A percentile compares a stretch with the other conserved stretches of the same genome.
These are phyloP conservation scores for Enoplosus armatus DNA, from an alignment of 2,797 vertebrate genomes.

Conservation along the genomic window DNA sequence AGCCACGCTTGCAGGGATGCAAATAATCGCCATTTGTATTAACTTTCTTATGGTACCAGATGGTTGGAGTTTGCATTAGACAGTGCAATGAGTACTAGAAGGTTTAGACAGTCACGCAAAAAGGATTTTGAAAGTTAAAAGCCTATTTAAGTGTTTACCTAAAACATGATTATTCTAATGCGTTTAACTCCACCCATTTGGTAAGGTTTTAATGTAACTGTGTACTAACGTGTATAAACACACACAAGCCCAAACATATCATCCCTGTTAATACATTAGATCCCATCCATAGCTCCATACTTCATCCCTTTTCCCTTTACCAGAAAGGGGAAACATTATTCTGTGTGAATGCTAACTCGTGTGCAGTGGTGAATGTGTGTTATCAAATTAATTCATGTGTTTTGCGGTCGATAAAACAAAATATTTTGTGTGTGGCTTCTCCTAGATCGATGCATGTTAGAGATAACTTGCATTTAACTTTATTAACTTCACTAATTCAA, in stretches of 20 bases:
- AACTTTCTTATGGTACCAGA: background rate
- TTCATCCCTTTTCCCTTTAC: background rate
- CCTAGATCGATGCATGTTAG: conserved; percentile 25
- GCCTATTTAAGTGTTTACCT: background rate
- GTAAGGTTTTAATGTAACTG: conserved; percentile 16
- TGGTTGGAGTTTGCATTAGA: conserved; percentile 34
- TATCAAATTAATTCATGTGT: conserved; percentile 6
- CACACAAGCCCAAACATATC: conserved; percentile 9
- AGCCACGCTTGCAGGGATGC: conserved; percentile 9
- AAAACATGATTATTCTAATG: conserved; percentile 7
- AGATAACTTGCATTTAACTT: background rate
- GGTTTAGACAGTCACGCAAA: conserved; percentile 1
- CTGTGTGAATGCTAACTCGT: conserved; percentile 33
- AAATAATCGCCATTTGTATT: conserved; percentile 2
- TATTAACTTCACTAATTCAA: conserved; percentile 37
- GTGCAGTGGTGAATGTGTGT: conserved; percentile 4
- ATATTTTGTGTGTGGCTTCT: background rate
- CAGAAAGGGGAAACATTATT: background rate
- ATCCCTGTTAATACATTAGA: background rate
- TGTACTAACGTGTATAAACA: background rate
- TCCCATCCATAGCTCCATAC: background rate
- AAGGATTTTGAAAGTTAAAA: background rate
- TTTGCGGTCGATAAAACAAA: conserved; percentile 2
- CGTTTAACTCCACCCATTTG: conserved; percentile 38
- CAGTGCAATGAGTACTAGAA: background rate